Conservation (phyloP, 2,113 vertebrate genomes). For the Cephalopholis sonnerati region DNA sequence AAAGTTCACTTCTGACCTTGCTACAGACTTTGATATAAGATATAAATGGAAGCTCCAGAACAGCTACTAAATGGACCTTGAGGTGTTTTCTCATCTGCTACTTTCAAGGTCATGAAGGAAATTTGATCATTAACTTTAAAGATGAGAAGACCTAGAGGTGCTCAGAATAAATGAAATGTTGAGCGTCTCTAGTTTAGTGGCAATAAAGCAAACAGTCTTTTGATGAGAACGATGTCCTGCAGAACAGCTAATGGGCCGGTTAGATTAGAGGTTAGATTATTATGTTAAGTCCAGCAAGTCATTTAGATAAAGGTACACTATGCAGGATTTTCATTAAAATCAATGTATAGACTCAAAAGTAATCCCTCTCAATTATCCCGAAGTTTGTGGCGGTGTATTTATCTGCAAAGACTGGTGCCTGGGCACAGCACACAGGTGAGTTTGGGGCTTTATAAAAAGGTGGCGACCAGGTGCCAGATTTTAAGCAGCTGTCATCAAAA, state of each 20-base stretch:
- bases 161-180: neutral
- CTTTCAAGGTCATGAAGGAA: conserved; percentile 2
- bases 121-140: neutral
- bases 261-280: neutral
- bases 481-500: no score
- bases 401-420: no score
- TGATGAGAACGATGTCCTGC: neutral
- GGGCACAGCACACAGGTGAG: no score
- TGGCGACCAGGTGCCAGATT: no score
- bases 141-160: neutral
- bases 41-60: neutral
- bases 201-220: neutral
- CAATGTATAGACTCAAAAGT: no score
- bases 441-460: no score
- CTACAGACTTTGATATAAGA: neutral
- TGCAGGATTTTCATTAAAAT: no score
- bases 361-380: no score
- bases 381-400: no score
- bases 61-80: neutral
- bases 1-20: neutral
- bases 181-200: neutral
- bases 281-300: neutral
- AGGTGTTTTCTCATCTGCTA: neutral
- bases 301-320: neutral
- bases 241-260: neutral